Evolutionary conservation across 2,797 vertebrate genomes (phyloP).

Genomic region (Allobates femoralis): DNA sequence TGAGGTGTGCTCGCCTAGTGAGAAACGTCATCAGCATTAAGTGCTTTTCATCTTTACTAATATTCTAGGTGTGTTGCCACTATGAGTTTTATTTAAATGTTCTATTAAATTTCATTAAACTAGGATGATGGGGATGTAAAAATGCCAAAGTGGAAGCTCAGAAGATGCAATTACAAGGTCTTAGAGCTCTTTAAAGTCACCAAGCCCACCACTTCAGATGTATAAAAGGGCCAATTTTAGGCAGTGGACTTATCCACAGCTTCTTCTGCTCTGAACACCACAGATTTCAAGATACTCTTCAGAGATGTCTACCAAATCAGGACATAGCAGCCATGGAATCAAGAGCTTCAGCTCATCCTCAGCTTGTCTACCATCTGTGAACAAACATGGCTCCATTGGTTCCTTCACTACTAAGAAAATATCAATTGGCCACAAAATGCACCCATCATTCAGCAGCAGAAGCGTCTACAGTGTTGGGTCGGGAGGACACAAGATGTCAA

Average conservation of each 20-base stretch:
- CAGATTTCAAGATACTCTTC: not conserved
- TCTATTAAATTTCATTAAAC: slow-evolving; percentile 54
- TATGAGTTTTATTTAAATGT: slow-evolving; percentile 36
- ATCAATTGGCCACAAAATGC: slow-evolving; percentile 52
- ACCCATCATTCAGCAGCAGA: slow-evolving; percentile 42
- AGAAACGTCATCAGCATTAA: slow-evolving; percentile 40
- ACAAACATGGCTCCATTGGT: slow-evolving; percentile 36
- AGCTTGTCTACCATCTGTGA: slow-evolving; percentile 40
- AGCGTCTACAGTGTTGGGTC: slow-evolving; percentile 46
- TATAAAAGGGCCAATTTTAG: slow-evolving; percentile 34
- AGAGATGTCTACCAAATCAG: slow-evolving; percentile 44
- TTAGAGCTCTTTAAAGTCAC: slow-evolving; percentile 46
- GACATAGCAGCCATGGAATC: slow-evolving; percentile 30
- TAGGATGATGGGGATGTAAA: slow-evolving; percentile 36
- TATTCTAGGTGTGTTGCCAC: slow-evolving; percentile 48
- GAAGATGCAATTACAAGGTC: slow-evolving; percentile 44
- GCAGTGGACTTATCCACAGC: not conserved
- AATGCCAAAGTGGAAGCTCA: slow-evolving; percentile 37
- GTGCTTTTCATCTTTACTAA: slow-evolving; percentile 57
- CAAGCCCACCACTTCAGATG: slow-evolving; percentile 22
- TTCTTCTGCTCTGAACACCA: not conserved
- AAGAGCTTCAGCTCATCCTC: slow-evolving; percentile 54
- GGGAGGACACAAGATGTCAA: slow-evolving; percentile 46
- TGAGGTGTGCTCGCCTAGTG: slow-evolving; percentile 10
- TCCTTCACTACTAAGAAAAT: slow-evolving; percentile 43